Percentiles rank a stretch among this genome's conserved stretches.
phyloP scores from a whole-genome alignment of 2,797 vertebrate species.

The Coranthus polyacanthus region DNA sequence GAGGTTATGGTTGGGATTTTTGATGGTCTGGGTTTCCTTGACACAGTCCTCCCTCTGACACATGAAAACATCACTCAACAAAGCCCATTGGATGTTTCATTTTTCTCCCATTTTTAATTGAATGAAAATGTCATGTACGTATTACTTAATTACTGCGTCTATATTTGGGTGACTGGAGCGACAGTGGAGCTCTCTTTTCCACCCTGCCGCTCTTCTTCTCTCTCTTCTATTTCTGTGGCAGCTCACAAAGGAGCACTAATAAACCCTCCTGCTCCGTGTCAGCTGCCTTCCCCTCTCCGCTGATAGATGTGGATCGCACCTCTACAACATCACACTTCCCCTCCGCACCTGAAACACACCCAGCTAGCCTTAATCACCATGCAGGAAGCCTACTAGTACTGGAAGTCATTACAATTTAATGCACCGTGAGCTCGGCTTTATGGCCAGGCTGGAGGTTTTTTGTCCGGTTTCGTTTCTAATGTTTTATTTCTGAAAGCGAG shows the following conservation, averaged over 20 bases:
- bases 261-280: conserved; percentile 45
- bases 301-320: conserved; percentile 48
- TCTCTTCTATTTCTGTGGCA: conserved; percentile 50
- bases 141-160: neutral
- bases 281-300: conserved; percentile 26
- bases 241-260: conserved; percentile 56
- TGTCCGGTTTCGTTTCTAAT: conserved; percentile 38
- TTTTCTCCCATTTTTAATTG: conserved; percentile 5
- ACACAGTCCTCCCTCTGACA: too few species aligned
- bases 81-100: neutral
- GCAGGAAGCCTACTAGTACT: conserved; percentile 3
- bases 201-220: neutral
- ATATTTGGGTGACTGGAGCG: neutral
- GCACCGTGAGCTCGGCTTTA: conserved; percentile 38
- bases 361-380: conserved; percentile 36
- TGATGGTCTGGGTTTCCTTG: too few species aligned
- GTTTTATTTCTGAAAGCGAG: conserved; percentile 38
- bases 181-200: neutral
- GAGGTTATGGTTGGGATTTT: too few species aligned
- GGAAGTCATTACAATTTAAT: conserved; percentile 39
- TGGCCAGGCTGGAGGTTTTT: conserved; percentile 9
- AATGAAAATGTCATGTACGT: conserved; percentile 7
- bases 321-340: conserved; percentile 16
- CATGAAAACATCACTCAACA: conserved; percentile 7
- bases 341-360: conserved; percentile 8